Percentiles rank a stretch among this genome's conserved stretches.
Evolutionary conservation across 2,113 vertebrate genomes (phyloP).

Genomic region (Uropsilus gracilis): DNA sequence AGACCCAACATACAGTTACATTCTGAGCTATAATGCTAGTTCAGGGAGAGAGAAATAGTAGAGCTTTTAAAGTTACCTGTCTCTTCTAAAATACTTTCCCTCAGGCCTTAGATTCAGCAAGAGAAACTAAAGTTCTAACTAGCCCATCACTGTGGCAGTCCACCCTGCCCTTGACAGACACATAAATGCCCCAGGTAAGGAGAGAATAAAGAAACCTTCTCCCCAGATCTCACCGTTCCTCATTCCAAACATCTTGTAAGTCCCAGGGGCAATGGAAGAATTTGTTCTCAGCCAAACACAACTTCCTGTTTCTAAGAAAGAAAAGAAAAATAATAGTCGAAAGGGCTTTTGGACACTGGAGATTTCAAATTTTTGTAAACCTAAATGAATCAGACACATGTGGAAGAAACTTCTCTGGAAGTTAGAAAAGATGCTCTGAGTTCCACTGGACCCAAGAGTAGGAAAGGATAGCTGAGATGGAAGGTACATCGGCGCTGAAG

Average conservation of each 20-base stretch:
- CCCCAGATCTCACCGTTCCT: slow-evolving; percentile 31
- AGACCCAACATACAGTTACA: not conserved
- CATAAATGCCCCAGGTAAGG: slow-evolving; percentile 8
- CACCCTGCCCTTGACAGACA: not conserved
- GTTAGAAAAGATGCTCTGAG: slow-evolving; percentile 65
- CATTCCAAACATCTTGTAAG: slow-evolving; percentile 66
- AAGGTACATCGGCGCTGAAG: not conserved
- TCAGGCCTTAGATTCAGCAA: not conserved
- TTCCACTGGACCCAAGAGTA: slow-evolving; percentile 48
- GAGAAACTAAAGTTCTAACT: not conserved
- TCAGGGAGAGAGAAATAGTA: not conserved
- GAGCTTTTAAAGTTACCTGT: slow-evolving; percentile 25
- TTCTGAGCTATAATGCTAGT: not conserved
- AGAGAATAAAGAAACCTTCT: not conserved
- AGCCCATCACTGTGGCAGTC: not conserved
- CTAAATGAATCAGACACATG: slow-evolving; percentile 77
- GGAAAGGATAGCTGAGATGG: not conserved
- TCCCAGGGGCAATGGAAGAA: slow-evolving; percentile 32
- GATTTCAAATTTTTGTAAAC: slow-evolving; percentile 70
- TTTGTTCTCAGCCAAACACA: slow-evolving; percentile 67
- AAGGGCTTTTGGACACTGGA: slow-evolving; percentile 67
- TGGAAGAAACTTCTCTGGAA: slow-evolving; percentile 77
- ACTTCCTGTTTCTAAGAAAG: slow-evolving; percentile 82
- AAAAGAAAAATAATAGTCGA: slow-evolving; percentile 61
- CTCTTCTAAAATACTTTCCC: slow-evolving; percentile 19